phyloP scores from a whole-genome alignment of 2,113 vertebrate species.

The Pluvialis apricaria region DNA sequence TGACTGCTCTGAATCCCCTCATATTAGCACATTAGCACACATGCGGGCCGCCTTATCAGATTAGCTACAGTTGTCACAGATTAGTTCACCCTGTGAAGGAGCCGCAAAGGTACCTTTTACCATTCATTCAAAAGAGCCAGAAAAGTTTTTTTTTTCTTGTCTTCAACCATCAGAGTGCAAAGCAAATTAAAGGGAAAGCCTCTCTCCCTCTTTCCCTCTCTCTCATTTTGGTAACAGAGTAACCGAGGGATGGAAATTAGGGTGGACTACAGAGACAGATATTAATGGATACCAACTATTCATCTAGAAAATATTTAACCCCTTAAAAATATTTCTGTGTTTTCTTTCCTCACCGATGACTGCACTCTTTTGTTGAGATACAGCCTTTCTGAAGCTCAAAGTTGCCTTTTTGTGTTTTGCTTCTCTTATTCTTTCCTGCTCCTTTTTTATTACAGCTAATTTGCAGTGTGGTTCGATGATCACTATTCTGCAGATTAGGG shows the following conservation, averaged over 20 bases:
- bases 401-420: not conserved
- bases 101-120: conserved; percentile 29
- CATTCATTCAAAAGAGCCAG: conserved; percentile 4
- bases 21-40: conserved; percentile 58
- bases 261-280: not conserved
- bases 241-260: not conserved
- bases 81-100: conserved; percentile 48
- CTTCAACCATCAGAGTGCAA: not conserved
- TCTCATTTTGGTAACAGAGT: not conserved
- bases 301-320: not conserved
- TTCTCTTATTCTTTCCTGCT: not conserved
- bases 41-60: conserved; percentile 31
- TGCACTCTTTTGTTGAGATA: not conserved
- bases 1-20: conserved; percentile 30
- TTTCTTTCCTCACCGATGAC: not conserved
- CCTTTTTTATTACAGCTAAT: not conserved
- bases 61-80: conserved; percentile 69
- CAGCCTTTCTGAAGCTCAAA: not conserved
- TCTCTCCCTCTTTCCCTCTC: not conserved
- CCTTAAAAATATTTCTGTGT: not conserved
- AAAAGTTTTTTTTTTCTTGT: not conserved
- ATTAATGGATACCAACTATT: not conserved
- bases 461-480: not conserved
- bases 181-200: not conserved
- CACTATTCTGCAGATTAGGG: not conserved